Evolutionary conservation across 2,888 invertebrate species (phyloP), one percentile per base, ranked within the genome.

Genomic region (Drosophila mimica): DNA sequence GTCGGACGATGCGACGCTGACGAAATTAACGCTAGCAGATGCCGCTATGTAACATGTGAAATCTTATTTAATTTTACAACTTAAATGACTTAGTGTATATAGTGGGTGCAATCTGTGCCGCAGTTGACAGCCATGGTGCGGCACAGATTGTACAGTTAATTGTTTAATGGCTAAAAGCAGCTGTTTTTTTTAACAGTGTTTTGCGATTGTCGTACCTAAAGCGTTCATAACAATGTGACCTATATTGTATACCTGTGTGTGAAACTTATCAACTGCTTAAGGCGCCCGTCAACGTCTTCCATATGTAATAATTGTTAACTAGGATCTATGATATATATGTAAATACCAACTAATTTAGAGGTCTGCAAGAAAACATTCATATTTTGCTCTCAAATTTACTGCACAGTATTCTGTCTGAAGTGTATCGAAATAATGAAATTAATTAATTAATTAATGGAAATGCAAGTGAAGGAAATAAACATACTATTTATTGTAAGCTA

Each of bases 191-290:
- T 20, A 25, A 25, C 25, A 25, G 25, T 25, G 25, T 25, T 25
- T 17, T 52, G 34, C 61, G 66, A 66, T 70, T 81, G 76, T 76
- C 74, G 84, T 85, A 85, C 86, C 86, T 88, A 67, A 76, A 76
- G 70, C 36, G 40, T 81, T 73, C 66, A 81, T 81, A 83, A 80
- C 86, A 68, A 70, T 75, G 88, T 85, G 89, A 89, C 87, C 87
- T 87, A 73, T 74, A 70, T 70, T 80, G 80, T 87, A 88, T 89
- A 84, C 89, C 87, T 89, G 87, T 52, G 49, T 68, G 49, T 61
- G 2, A 40, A 56, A 30, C 56, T 60, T 57, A 66, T 49, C 25
- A 78, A 78, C 66, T 63, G 70, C 68, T 73, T 48, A 52, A 57
- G 66, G 69, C 71, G 74, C 48, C 56, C 43, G 66, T 51, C 52